Conservation (phyloP, 2,113 vertebrate species). For the Pelvicachromis taeniatus region DNA sequence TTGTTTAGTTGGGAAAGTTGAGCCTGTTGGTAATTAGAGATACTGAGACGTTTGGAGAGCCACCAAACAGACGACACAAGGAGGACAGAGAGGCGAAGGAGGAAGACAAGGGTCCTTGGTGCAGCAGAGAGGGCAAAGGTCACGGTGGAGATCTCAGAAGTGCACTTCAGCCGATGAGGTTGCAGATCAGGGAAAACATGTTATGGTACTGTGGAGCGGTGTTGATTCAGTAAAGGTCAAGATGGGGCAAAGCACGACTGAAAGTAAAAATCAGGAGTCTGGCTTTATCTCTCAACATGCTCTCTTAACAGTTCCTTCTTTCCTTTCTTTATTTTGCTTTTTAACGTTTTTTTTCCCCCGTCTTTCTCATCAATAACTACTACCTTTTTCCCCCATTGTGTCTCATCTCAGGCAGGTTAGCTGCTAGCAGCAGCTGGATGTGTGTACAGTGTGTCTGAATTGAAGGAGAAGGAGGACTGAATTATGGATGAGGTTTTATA, state of each 20-base stretch:
- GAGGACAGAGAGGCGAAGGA: slow-evolving; percentile 7
- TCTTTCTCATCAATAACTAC: neutral
- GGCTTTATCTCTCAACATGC: neutral
- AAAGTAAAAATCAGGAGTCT: slow-evolving; percentile 14
- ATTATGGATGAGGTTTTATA: slow-evolving; percentile 65
- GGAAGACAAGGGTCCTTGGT: slow-evolving; percentile 33
- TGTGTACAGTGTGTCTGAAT: slow-evolving; percentile 30
- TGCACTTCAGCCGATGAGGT: slow-evolving; percentile 40
- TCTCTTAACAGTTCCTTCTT: neutral
- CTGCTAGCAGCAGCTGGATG: slow-evolving; percentile 6
- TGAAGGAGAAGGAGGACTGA: slow-evolving; percentile 40
- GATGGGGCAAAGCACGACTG: neutral
- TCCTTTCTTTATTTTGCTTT: neutral
- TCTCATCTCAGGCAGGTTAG: slow-evolving; percentile 1
- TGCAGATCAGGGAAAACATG: slow-evolving; percentile 36
- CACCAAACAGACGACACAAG: slow-evolving; percentile 54
- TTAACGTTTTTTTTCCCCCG: neutral
- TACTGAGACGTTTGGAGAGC: slow-evolving; percentile 46
- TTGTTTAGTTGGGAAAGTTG: slow-evolving; percentile 73
- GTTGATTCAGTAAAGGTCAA: slow-evolving; percentile 43
- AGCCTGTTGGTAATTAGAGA: slow-evolving; percentile 68
- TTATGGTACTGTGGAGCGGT: slow-evolving; percentile 9
- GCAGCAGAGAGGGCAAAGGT: slow-evolving; percentile 53
- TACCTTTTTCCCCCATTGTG: neutral
- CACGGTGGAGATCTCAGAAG: slow-evolving; percentile 24